Percentiles rank a stretch among this genome's conserved stretches.
Conservation (phyloP, 2,113 vertebrate species). For the Rhineura floridana region DNA sequence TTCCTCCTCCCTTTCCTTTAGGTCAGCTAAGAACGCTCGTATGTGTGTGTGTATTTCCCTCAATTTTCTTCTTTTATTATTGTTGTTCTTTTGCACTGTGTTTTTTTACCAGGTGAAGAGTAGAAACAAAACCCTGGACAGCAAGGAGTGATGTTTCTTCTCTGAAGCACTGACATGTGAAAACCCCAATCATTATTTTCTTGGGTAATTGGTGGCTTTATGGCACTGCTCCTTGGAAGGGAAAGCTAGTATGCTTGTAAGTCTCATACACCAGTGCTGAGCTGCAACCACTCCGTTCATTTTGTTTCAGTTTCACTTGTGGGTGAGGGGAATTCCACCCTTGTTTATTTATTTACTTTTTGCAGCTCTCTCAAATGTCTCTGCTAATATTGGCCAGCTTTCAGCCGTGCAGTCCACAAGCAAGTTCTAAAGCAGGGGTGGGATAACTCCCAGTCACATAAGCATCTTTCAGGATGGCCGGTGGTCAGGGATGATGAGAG, state of each 20-base stretch:
- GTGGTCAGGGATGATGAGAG: no score
- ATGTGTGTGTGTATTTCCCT: conserved; percentile 22
- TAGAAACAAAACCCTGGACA: background rate
- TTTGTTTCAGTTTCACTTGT: background rate
- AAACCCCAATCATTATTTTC: background rate
- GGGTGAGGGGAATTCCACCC: background rate
- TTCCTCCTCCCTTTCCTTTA: conserved; percentile 37
- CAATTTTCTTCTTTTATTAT: conserved; percentile 37
- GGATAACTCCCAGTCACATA: background rate
- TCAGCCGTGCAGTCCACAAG: background rate
- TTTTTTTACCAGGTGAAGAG: background rate
- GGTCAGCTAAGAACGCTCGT: conserved; percentile 44
- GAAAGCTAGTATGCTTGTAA: conserved; percentile 12
- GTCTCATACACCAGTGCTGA: background rate
- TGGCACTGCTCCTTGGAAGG: background rate
- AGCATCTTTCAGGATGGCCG: no score
- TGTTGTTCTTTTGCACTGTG: conserved; percentile 7
- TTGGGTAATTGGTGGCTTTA: conserved; percentile 12
- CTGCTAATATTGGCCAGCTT: background rate
- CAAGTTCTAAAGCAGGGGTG: background rate
- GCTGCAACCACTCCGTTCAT: background rate
- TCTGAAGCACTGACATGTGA: conserved; percentile 17
- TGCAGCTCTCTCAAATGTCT: background rate
- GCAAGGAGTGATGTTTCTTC: conserved; percentile 2
- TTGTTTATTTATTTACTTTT: background rate